Conservation (phyloP, 2,888 invertebrate genomes). For the Sphaerophoria taeniata region DNA sequence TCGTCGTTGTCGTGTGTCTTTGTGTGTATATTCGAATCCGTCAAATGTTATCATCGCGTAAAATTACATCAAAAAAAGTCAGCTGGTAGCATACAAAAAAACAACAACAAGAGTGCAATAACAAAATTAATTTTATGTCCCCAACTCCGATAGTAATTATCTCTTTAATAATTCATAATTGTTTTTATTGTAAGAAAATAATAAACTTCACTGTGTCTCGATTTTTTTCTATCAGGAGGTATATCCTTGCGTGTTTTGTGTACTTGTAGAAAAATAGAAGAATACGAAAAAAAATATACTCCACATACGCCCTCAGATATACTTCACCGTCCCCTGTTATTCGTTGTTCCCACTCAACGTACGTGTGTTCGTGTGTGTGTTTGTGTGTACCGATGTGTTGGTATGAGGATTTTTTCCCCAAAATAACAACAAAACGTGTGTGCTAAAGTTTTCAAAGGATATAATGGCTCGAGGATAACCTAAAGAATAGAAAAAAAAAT, state of each 20-base stretch:
- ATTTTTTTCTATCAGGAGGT: conserved; percentile 23
- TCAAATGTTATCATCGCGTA: conserved; percentile 67
- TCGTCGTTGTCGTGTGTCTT: conserved; percentile 6
- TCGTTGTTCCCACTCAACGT: conserved; percentile 13
- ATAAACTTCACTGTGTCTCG: conserved; percentile 51
- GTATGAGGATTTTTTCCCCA: conserved; percentile 56
- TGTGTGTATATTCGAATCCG: conserved; percentile 63
- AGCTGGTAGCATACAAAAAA: conserved; percentile 54
- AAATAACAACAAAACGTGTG: conserved; percentile 70
- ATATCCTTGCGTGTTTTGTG: conserved; percentile 68
- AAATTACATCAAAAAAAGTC: conserved; percentile 56
- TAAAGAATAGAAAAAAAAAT: conserved; percentile 26
- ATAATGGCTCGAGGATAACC: conserved; percentile 37
- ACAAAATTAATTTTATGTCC: neutral
- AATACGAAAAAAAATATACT: conserved; percentile 15
- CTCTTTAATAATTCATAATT: conserved; percentile 47
- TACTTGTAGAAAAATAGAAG: conserved; percentile 49
- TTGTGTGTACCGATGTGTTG: neutral
- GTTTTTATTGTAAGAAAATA: conserved; percentile 21
- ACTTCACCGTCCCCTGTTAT: conserved; percentile 51
- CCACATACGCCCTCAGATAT: conserved; percentile 59
- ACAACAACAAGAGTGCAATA: conserved; percentile 1
- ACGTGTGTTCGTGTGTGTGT: conserved; percentile 19
- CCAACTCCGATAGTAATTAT: neutral
- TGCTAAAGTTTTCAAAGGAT: conserved; percentile 54